Conservation (phyloP, 2,797 vertebrate genomes). For the Alosa sapidissima region DNA sequence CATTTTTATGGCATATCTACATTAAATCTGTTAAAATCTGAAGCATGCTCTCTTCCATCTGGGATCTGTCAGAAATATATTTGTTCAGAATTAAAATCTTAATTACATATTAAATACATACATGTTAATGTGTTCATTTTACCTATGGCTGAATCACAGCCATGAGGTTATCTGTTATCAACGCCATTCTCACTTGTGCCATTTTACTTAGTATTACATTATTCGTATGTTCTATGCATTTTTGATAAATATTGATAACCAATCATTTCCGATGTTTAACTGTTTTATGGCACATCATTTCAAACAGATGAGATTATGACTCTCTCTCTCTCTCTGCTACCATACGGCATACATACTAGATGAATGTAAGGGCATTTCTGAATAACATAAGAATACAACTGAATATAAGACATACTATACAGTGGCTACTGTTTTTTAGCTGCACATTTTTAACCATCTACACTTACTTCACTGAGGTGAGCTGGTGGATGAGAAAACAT, state of each 20-base stretch:
- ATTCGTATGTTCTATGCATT: too few species aligned
- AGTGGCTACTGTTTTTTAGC: background rate
- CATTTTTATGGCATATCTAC: background rate
- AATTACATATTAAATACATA: too few species aligned
- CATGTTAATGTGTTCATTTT: too few species aligned
- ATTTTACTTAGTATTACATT: too few species aligned
- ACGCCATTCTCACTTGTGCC: too few species aligned
- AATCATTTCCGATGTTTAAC: too few species aligned
- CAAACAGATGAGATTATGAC: too few species aligned
- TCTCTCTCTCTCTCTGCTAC: background rate
- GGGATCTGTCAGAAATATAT: background rate
- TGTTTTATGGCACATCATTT: background rate
- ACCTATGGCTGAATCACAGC: too few species aligned
- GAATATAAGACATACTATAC: background rate
- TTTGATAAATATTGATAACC: too few species aligned
- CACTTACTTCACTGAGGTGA: background rate
- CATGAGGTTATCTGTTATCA: too few species aligned
- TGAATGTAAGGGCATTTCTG: too few species aligned
- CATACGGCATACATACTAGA: too few species aligned
- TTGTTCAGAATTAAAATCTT: background rate
- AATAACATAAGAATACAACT: background rate
- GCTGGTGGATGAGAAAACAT: background rate
- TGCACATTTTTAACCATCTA: background rate
- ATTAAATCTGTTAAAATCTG: background rate
- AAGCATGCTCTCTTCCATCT: background rate